Base-by-base conservation (phyloP, 2,797 vertebrate genomes). In the Gephyroberyx darwinii region DNA sequence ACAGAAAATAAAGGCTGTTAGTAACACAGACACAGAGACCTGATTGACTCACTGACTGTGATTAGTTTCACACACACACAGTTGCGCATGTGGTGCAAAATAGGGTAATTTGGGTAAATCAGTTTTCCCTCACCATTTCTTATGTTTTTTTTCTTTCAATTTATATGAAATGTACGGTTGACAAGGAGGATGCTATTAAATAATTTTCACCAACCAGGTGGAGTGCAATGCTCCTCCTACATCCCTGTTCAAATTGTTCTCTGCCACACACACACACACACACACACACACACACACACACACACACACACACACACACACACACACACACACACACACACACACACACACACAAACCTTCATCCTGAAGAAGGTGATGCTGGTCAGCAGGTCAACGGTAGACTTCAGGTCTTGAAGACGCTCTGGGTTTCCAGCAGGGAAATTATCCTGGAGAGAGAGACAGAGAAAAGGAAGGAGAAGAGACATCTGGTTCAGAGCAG, bases 301-400 rank as follows among this genome's bases (percentile, higher is more conserved):
- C 35, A 65, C 41, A 35, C 48, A 1, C 57, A 26, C 57, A 26
- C 3, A 31, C 54, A 13, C 26, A 43, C 63, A 68, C 57, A 43
- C 47, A 75, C 53, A 64, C 35, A 53, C 48, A 61, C 58, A 69
- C 55, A 69, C 20, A 51, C 17, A 58, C 26, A 72, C 59, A 41
- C 35, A 65, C 41, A 35, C 48, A 79, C 39, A 53, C 31, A 71
- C 1, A 6, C 45, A 94, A 94, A 97, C 98, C 96, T 99, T 99
- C 96, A 99, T 96, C 74, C 98, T 94, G 87, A 99, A 99, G 92
- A 99, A 99, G 0, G 98, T 95, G 86, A 99, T 99, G 90, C 98
- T 99, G 60, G 97, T 98, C 78, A 99, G 92, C 62, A 99, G 91
- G 81, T 99, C 98, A 52, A 99, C 97, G 0, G 98, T 99, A 39